Evolutionary conservation across 2,888 invertebrate species (phyloP).

Genomic region (Pardosa pseudoannulata): DNA sequence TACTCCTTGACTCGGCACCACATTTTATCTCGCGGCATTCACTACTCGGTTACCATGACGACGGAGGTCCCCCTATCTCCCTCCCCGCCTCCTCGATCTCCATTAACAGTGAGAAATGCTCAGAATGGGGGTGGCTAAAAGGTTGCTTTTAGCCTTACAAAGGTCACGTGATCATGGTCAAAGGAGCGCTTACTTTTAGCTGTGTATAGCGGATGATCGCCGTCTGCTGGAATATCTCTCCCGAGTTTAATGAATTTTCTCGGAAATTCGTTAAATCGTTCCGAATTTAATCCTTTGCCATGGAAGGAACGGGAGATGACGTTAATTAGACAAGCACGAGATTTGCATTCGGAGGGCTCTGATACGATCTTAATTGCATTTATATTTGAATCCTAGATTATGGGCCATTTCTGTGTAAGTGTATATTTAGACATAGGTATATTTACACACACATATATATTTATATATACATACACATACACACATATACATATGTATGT

Average conservation of each 20-base stretch:
- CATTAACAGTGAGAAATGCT: constrained; percentile 17
- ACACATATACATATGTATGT: too few species aligned
- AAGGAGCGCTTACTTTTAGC: background rate
- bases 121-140: constrained; percentile 6
- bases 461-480: too few species aligned
- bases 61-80: background rate
- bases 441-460: too few species aligned
- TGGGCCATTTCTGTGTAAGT: too few species aligned
- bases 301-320: background rate
- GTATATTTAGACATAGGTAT: too few species aligned
- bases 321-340: background rate
- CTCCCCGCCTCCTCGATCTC: too few species aligned
- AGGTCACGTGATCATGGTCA: background rate
- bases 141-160: constrained; percentile 8
- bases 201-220: background rate
- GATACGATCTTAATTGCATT: too few species aligned
- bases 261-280: background rate
- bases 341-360: too few species aligned
- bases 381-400: too few species aligned
- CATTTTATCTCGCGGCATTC: background rate
- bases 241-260: background rate
- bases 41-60: background rate
- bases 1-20: background rate
- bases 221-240: background rate
- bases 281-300: background rate